Conservation (phyloP, 2,797 vertebrate genomes). For the Cuculus canorus region DNA sequence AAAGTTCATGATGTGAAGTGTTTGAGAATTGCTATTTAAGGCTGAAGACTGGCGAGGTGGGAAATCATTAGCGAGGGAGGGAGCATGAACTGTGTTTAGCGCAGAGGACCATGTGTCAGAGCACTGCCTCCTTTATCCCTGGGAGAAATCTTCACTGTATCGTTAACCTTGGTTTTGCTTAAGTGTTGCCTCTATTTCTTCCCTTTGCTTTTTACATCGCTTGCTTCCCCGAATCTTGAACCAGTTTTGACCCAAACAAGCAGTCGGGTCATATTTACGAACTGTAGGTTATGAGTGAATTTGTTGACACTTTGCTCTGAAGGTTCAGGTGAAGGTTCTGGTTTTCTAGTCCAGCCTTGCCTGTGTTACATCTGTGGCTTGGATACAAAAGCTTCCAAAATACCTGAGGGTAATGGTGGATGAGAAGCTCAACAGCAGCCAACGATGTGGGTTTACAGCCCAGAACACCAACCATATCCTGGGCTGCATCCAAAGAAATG, state of each 20-base stretch:
- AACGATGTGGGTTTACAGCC: too few species aligned
- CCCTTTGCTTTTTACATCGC: too few species aligned
- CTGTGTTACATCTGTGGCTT: neutral
- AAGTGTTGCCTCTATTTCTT: neutral
- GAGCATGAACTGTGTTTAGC: neutral
- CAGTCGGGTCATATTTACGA: accelerated
- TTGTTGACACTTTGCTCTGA: neutral
- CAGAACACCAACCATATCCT: too few species aligned
- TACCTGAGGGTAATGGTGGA: too few species aligned
- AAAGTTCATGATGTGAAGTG: neutral
- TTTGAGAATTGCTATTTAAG: neutral
- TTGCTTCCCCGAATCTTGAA: neutral
- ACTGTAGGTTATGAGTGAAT: neutral
- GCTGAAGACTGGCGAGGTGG: neutral
- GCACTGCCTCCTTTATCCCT: neutral
- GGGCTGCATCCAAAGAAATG: too few species aligned
- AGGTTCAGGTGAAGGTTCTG: neutral
- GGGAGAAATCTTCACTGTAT: neutral
- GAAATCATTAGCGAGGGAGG: neutral
- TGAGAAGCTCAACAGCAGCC: too few species aligned
- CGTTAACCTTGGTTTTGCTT: neutral
- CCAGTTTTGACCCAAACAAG: neutral
- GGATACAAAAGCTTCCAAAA: neutral
- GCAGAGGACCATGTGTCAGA: neutral
- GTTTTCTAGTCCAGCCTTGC: neutral